Conservation (phyloP, 2,888 invertebrate species). For the Tachina fera region DNA sequence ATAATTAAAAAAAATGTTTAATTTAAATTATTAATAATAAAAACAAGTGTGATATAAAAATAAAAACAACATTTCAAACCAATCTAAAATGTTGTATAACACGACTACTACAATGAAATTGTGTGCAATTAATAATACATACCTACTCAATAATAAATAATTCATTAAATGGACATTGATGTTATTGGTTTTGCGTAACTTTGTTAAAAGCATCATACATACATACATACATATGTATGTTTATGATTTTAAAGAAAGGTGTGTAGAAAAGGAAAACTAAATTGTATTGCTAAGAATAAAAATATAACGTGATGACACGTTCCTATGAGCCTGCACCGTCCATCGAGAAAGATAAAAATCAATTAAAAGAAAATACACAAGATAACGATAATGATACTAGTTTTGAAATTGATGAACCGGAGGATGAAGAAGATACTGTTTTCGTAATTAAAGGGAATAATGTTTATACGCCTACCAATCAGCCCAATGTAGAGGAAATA, state of each 20-base stretch:
- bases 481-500: slow-evolving; percentile 44
- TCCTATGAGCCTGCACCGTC: slow-evolving; percentile 63
- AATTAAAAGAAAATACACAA: slow-evolving; percentile 51
- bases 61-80: slow-evolving; percentile 2
- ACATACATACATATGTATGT: too few relatives aligned
- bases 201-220: slow-evolving; percentile 37
- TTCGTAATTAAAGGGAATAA: slow-evolving; percentile 49
- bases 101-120: slow-evolving; percentile 35
- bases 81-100: slow-evolving; percentile 38
- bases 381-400: slow-evolving; percentile 77
- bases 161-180: slow-evolving; percentile 50
- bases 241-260: slow-evolving; percentile 26
- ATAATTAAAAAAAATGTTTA: neutral
- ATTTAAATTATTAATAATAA: slow-evolving; percentile 10
- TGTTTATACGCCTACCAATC: slow-evolving; percentile 69
- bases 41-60: slow-evolving; percentile 47
- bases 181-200: slow-evolving; percentile 48
- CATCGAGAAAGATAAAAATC: slow-evolving; percentile 53
- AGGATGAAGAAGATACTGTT: slow-evolving; percentile 74
- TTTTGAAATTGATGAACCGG: slow-evolving; percentile 79
- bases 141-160: slow-evolving; percentile 8
- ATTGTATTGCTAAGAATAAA: slow-evolving; percentile 29
- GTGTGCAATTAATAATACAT: slow-evolving; percentile 61
- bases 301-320: slow-evolving; percentile 59
- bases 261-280: slow-evolving; percentile 22